Evolutionary conservation across 1,140 invertebrate genomes (phyloP).

Genomic region (Papilio xuthus): DNA sequence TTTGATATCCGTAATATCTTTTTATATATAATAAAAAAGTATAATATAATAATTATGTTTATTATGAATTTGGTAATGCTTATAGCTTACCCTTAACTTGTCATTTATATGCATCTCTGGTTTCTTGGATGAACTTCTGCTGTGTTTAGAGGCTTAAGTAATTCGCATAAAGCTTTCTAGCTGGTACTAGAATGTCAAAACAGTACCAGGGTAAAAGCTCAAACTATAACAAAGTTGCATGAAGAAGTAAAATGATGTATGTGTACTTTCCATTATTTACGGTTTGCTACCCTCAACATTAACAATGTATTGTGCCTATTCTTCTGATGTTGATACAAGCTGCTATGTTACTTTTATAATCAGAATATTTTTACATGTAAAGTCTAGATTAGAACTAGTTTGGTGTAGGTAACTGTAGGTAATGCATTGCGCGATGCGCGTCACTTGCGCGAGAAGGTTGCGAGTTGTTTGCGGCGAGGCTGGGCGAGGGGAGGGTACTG

Average conservation of each 20-base stretch:
- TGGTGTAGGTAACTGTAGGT: neutral
- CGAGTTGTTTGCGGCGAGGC: conserved; percentile 49
- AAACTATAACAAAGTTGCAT: no score
- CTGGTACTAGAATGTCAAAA: neutral
- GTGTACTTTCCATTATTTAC: no score
- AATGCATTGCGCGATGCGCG: conserved; percentile 38
- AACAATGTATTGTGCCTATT: neutral
- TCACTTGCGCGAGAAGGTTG: conserved; percentile 51
- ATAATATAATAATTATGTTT: no score
- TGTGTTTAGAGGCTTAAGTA: no score
- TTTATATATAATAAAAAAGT: neutral
- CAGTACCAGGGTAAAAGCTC: neutral
- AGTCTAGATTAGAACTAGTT: conserved; percentile 29
- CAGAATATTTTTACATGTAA: neutral
- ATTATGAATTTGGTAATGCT: no score
- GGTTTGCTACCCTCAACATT: no score
- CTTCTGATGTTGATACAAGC: neutral
- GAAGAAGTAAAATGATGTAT: no score
- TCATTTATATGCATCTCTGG: no score
- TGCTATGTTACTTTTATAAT: neutral
- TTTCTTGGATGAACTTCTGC: no score
- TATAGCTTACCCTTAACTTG: no score
- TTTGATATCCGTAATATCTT: neutral
- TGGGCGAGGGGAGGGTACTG: neutral
- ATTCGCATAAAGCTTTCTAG: no score